Evolutionary conservation across 2,888 invertebrate species (phyloP), one percentile per base, ranked within the genome.

Genomic region (Drosophila merina): DNA sequence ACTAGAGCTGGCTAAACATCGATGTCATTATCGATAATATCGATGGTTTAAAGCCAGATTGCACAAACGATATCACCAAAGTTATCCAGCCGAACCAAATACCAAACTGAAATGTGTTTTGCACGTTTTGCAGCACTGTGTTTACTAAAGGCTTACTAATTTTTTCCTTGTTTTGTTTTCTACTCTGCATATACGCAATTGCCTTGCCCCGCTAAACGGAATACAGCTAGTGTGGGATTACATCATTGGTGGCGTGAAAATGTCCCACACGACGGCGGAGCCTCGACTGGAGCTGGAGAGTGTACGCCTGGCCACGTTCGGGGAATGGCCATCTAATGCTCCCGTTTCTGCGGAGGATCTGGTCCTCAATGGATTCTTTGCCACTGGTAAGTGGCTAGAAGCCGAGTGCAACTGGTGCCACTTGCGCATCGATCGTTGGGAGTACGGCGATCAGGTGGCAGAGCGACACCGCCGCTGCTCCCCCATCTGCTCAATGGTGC

Each of bases 361-460:
- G 48, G 82, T 76, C 0, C 55, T 62, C 25, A 96, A 95, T 20
- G 97, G 97, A 0, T 97, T 97, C 90, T 96, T 93, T 89, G 95
- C 94, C 70, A 95, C 95, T 3, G 95, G 95, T 7, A 93, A 93
- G 76, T 94, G 93, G 57, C 92, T 94, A 7, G 95, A 95, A 86
- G 96, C 96, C n/a, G 94, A 96, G 90, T 97, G 97, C 89, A 95
- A 96, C 89, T 93, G 94, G 83, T 97, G 97, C 91, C 94, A 94
- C 54, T 92, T 93, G 47, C 94, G 93, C 90, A 94, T 96, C 76
- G 93, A 94, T 0, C 94, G 95, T 77, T 97, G 96, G 96, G 94
- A 95, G 81, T 95, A 94, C 88, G 95, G 95, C 10, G 96, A 97
- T 88, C 79, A 90, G 73, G 95, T 94, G 14, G 94, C 95, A 93